These are phyloP conservation scores for Rhynchophorus ferrugineus DNA, from an alignment of 1,140 invertebrate genomes.

Conservation along the genomic window DNA sequence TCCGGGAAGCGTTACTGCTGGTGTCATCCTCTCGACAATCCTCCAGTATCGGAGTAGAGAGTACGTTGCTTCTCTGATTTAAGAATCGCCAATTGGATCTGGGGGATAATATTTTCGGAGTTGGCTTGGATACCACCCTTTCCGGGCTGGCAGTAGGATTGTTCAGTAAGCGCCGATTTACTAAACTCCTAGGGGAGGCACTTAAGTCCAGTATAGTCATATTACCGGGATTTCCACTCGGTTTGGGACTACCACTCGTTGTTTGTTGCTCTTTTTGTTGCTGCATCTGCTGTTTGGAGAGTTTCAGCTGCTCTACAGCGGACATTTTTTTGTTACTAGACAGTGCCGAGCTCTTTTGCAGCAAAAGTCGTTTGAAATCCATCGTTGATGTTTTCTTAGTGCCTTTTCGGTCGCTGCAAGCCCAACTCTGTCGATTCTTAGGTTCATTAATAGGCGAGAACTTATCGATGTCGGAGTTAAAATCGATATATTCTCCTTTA, in stretches of 20 bases:
- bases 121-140: conserved; percentile 45
- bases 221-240: conserved; percentile 36
- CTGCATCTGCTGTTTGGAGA: conserved; percentile 52
- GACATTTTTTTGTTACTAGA: conserved; percentile 55
- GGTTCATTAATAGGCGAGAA: conserved; percentile 30
- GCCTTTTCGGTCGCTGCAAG: conserved; percentile 43
- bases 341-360: conserved; percentile 55
- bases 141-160: conserved; percentile 46
- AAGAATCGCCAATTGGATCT: conserved; percentile 63
- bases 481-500: conserved; percentile 39
- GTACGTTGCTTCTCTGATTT: conserved; percentile 67
- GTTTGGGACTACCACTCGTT: conserved; percentile 13
- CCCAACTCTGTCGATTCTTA: conserved; percentile 38
- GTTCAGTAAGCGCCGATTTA: conserved; percentile 50
- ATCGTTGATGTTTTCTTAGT: conserved; percentile 56
- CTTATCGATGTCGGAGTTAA: conserved; percentile 35
- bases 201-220: conserved; percentile 56
- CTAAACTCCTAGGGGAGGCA: conserved; percentile 57
- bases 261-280: conserved; percentile 8
- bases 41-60: conserved; percentile 79
- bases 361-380: conserved; percentile 74
- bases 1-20: conserved; percentile 34
- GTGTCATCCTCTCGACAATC: conserved; percentile 65
- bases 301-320: conserved; percentile 73
- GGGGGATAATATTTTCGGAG: conserved; percentile 60